phyloP scores from a whole-genome alignment of 2,113 vertebrate genomes.

The Stomatorhinus ivindoensis region DNA sequence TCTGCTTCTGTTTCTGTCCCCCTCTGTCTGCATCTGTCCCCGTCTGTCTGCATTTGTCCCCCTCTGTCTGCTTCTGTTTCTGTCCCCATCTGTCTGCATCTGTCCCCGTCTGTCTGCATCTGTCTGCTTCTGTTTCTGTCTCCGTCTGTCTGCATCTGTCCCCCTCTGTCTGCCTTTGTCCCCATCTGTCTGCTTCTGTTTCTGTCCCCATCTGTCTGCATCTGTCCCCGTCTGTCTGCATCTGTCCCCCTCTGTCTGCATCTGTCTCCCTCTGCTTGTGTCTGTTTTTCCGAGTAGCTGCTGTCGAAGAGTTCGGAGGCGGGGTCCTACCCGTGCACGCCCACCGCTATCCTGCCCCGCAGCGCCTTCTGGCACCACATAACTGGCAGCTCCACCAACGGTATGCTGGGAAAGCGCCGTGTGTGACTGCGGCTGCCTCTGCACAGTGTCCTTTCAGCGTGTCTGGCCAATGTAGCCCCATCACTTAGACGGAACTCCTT shows the following conservation, averaged over 20 bases:
- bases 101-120: too few species aligned
- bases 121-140: too few species aligned
- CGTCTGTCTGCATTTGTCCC: not conserved
- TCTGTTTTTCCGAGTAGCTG: constrained; percentile 52
- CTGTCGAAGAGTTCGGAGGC: constrained; percentile 76
- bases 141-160: not conserved
- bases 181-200: not conserved
- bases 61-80: not conserved
- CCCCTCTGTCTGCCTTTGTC: not conserved
- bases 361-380: constrained; percentile 97
- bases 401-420: constrained; percentile 47
- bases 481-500: not conserved
- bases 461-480: too few species aligned
- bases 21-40: not conserved
- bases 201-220: not conserved
- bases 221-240: not conserved
- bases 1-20: not conserved
- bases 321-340: constrained; percentile 81
- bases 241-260: not conserved
- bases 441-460: not conserved
- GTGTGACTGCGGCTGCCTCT: not conserved
- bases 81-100: not conserved
- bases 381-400: constrained; percentile 67
- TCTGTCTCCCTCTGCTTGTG: not conserved
- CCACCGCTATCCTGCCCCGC: constrained; percentile 84